phyloP scores from a whole-genome alignment of 2,888 invertebrate species.

The Volucella inanis region DNA sequence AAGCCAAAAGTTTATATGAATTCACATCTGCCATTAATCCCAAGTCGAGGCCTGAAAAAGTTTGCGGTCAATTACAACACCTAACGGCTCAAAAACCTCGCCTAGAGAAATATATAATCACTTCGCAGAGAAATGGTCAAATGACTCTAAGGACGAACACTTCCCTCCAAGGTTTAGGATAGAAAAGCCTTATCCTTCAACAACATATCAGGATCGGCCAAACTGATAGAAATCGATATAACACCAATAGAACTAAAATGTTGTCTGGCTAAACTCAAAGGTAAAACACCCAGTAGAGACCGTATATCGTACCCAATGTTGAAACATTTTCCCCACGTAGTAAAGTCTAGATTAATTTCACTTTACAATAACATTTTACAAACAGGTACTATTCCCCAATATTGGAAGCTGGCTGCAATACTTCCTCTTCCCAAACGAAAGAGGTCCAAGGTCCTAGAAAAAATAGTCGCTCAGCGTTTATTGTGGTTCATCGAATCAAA shows the following conservation, averaged over 20 bases:
- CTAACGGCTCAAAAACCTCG: neutral
- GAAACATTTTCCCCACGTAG: neutral
- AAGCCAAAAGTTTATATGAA: neutral
- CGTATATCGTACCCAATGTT: slow-evolving; percentile 18
- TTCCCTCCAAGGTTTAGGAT: neutral
- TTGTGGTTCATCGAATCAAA: slow-evolving; percentile 2
- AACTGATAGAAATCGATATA: neutral
- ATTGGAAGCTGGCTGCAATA: neutral
- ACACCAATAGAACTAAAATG: neutral
- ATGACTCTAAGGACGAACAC: neutral
- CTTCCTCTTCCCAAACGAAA: slow-evolving; percentile 23
- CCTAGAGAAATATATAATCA: neutral
- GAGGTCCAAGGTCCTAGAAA: slow-evolving; percentile 13
- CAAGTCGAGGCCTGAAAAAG: neutral
- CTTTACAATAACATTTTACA: slow-evolving; percentile 15
- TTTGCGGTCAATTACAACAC: neutral
- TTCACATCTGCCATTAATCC: slow-evolving; percentile 2
- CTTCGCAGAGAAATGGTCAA: slow-evolving; percentile 4
- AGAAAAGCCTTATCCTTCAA: neutral
- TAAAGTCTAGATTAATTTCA: neutral
- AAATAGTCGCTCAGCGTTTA: slow-evolving; percentile 15
- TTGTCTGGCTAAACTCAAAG: neutral
- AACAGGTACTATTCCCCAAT: slow-evolving; percentile 12
- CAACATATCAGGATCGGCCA: neutral
- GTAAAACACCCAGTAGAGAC: slow-evolving; percentile 19